Base-by-base conservation (phyloP, 2,113 vertebrate species). In the Jaculus jaculus region DNA sequence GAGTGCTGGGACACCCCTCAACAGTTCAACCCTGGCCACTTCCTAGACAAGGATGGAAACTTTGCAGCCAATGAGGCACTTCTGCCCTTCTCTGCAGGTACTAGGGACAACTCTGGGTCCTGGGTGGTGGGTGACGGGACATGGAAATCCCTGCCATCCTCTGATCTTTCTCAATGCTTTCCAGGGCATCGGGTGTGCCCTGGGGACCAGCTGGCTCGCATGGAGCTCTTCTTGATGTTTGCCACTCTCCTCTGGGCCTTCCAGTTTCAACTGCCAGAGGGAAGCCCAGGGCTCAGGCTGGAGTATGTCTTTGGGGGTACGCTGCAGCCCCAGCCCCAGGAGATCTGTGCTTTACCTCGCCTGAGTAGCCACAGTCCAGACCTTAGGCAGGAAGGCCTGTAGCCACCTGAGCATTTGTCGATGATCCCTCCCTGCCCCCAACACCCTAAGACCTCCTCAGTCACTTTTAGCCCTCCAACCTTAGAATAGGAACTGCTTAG, bases 61-160 rank as follows among this genome's bases (percentile, higher is more conserved):
- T 98, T 98, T 20, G 84, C 96, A 54, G 87, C 92, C 74, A 97
- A 85, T 42, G 97, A 98, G 26, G 98, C 98, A 13, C 98, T 98
- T 83, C 54, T 98, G 75, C 97, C 97, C n/a, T 98, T 98, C 95
- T 98, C 98, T 75, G 95, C 97, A 96, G 97, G 98, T 98, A 94
- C 93, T 0, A 12, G 5, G 51, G 5, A 37, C 34, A 15, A 32
- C 9, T 5, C 71, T 77, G 71, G 60, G 32, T 37, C 26, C 58
- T 42, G 87, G 39, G 69, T 84, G 58, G 28, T 30, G n/a, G 20
- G 20, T 51, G 54, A 39, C 4, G 32, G 34, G 30, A 58, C 30
- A 34, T 5, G 32, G 4, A 58, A 16, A 32, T 7, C 78, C 16
- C 54, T 34, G 23, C 20, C 12, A 39, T 7, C 16, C 20, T 58